Percentiles rank a stretch among this genome's conserved stretches.
phyloP scores from a whole-genome alignment of 1,140 invertebrate species.

The Hyposmocoma kahamanoa region DNA sequence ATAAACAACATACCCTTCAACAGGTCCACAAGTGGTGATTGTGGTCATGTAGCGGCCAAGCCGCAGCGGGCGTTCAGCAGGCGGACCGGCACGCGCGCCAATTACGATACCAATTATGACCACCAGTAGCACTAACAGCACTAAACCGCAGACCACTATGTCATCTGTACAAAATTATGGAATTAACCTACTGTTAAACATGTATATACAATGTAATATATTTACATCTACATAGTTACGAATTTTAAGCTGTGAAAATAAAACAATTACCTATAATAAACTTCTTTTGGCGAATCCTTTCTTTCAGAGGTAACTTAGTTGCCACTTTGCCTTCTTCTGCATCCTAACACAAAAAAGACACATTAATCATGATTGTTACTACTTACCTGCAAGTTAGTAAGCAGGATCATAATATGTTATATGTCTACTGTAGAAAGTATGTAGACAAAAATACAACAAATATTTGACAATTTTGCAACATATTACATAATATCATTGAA shows the following conservation, averaged over 20 bases:
- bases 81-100: conserved; percentile 71
- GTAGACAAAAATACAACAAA: no score
- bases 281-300: conserved; percentile 68
- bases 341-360: conserved; percentile 35
- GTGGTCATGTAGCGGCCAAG: conserved; percentile 82
- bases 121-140: conserved; percentile 77
- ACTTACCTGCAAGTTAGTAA: not conserved
- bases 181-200: no score
- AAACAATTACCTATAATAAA: conserved; percentile 55
- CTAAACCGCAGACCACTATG: conserved; percentile 66
- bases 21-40: conserved; percentile 83
- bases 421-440: no score
- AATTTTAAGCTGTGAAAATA: no score
- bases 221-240: no score
- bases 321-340: conserved; percentile 58
- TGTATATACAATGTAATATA: no score
- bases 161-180: conserved; percentile 68
- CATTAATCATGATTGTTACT: not conserved
- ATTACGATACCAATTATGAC: conserved; percentile 79
- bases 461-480: no score
- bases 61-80: conserved; percentile 42
- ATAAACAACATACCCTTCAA: conserved; percentile 83
- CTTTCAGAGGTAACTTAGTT: conserved; percentile 54
- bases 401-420: no score
- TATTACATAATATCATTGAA: no score